Conservation (phyloP, 2,888 invertebrate genomes). For the Dynastes maya region DNA sequence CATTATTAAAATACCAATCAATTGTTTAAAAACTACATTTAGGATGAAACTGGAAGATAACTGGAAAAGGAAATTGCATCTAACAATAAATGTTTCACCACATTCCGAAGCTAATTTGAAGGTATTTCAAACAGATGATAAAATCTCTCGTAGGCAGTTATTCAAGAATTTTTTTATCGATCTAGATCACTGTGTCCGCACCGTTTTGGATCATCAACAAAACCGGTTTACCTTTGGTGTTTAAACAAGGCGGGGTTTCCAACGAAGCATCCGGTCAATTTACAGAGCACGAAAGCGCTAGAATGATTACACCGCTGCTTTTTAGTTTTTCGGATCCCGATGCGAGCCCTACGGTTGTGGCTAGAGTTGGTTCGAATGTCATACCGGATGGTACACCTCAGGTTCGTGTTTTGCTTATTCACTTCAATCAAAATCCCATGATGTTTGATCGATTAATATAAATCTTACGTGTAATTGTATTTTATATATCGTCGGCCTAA, state of each 20-base stretch:
- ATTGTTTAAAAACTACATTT: slow-evolving; percentile 61
- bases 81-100: slow-evolving; percentile 75
- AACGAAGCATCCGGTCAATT: slow-evolving; percentile 90
- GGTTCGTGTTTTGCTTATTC: slow-evolving; percentile 64
- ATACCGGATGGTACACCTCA: slow-evolving; percentile 73
- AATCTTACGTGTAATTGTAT: background rate
- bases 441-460: background rate
- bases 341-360: slow-evolving; percentile 83
- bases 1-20: slow-evolving; percentile 62
- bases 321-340: slow-evolving; percentile 95
- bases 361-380: slow-evolving; percentile 82
- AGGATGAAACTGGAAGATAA: slow-evolving; percentile 83
- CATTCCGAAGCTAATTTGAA: slow-evolving; percentile 67
- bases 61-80: slow-evolving; percentile 80
- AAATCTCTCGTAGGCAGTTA: background rate
- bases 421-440: too few relatives aligned
- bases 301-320: slow-evolving; percentile 92
- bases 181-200: slow-evolving; percentile 82
- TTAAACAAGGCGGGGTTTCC: slow-evolving; percentile 89
- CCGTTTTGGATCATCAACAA: slow-evolving; percentile 98
- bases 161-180: slow-evolving; percentile 20
- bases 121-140: slow-evolving; percentile 55
- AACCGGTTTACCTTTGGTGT: slow-evolving; percentile 95
- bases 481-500: too few relatives aligned
- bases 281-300: slow-evolving; percentile 94